phyloP scores from a whole-genome alignment of 2,113 vertebrate species.

The Lycaon pictus region DNA sequence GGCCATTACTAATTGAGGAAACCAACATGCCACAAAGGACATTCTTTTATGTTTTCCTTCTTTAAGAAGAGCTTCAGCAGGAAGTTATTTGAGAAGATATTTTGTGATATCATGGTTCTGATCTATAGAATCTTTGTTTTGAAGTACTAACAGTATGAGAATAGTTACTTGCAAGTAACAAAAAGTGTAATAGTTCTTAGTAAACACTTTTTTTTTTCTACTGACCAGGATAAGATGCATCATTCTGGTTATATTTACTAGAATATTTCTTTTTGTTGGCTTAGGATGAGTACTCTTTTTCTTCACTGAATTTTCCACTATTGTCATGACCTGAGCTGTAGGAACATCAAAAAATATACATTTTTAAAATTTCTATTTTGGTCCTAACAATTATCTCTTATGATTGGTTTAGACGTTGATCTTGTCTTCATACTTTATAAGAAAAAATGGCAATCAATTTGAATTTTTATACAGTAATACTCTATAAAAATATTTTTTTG shows the following conservation, averaged over 20 bases:
- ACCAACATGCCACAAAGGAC: not conserved
- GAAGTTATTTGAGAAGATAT: not conserved
- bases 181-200: not conserved
- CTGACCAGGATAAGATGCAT: not conserved
- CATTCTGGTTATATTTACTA: conserved; percentile 9
- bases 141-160: not conserved
- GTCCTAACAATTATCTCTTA: not conserved
- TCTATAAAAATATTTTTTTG: not conserved
- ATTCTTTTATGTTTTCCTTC: not conserved
- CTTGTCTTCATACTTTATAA: not conserved
- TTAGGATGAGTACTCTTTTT: not conserved
- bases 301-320: not conserved
- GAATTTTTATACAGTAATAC: not conserved
- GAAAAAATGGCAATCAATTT: not conserved
- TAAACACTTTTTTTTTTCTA: not conserved
- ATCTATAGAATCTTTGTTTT: not conserved
- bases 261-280: not conserved
- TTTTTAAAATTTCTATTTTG: not conserved
- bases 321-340: not conserved
- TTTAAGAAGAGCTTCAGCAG: not conserved
- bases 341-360: not conserved
- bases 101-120: not conserved
- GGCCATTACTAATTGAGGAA: not conserved
- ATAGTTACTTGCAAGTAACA: not conserved
- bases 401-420: not conserved